phyloP scores from a whole-genome alignment of 2,113 vertebrate genomes.

The Scytalopus superciliaris region DNA sequence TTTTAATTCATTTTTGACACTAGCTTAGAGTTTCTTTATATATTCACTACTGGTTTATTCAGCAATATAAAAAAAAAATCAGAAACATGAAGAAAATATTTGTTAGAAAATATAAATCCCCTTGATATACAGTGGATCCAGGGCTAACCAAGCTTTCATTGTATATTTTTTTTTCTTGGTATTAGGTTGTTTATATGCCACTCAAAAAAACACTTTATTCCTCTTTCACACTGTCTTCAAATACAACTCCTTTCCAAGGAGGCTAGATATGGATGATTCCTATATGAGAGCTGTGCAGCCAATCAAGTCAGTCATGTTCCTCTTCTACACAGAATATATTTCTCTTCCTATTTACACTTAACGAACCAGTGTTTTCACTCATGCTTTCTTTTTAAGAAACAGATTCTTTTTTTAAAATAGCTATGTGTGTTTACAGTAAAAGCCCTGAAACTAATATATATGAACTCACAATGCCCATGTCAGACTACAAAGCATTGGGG shows the following conservation, averaged over 20 bases:
- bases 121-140: not conserved
- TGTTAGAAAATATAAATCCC: not conserved
- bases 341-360: accelerated
- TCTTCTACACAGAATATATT: not conserved
- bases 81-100: not conserved
- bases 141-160: not conserved
- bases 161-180: not conserved
- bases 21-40: not conserved
- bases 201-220: not conserved
- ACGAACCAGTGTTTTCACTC: not conserved
- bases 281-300: not conserved
- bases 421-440: not conserved
- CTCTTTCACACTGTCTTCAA: not conserved
- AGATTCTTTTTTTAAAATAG: too few species aligned
- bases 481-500: not conserved
- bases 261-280: not conserved
- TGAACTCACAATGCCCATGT: not conserved
- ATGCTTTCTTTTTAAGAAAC: not conserved
- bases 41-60: not conserved
- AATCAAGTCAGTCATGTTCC: not conserved
- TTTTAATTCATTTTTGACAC: not conserved
- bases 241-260: not conserved
- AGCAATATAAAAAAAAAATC: not conserved
- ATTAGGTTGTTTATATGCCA: not conserved
- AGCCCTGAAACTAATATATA: not conserved